phyloP scores from a whole-genome alignment of 1,140 invertebrate genomes.

The Aphelenchoides fujianensis region DNA sequence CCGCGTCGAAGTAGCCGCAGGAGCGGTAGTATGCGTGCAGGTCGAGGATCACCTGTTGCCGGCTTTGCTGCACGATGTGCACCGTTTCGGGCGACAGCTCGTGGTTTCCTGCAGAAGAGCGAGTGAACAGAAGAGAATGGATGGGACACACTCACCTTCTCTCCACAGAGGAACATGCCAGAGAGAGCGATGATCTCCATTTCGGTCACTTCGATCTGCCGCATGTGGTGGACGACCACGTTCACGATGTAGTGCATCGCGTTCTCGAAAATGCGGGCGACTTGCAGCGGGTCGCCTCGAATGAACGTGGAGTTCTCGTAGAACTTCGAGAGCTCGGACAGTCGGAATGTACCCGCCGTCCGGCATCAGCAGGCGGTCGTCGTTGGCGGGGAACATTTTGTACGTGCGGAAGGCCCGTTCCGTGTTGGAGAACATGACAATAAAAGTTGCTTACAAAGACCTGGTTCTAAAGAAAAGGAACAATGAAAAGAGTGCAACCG shows the following conservation, averaged over 20 bases:
- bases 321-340: conserved; percentile 47
- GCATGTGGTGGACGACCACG: conserved; percentile 48
- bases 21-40: conserved; percentile 32
- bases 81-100: conserved; percentile 26
- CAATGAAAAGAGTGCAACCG: too few relatives aligned
- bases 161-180: conserved; percentile 48
- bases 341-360: conserved; percentile 40
- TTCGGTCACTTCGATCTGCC: conserved; percentile 38
- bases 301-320: conserved; percentile 37
- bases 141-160: conserved; percentile 38
- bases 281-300: conserved; percentile 40
- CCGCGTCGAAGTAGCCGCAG: conserved; percentile 19
- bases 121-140: too few relatives aligned
- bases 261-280: conserved; percentile 47
- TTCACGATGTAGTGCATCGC: conserved; percentile 47
- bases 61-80: conserved; percentile 31
- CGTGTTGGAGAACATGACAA: conserved; percentile 47
- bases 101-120: conserved; percentile 22
- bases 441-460: conserved; percentile 48
- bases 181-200: conserved; percentile 39
- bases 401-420: conserved; percentile 47
- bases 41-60: conserved; percentile 32
- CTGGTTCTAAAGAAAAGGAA: conserved; percentile 27
- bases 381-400: conserved; percentile 39
- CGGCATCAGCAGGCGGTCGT: conserved; percentile 45